Evolutionary conservation across 2,888 invertebrate genomes (phyloP).

Genomic region (Sarcophaga rosellei): DNA sequence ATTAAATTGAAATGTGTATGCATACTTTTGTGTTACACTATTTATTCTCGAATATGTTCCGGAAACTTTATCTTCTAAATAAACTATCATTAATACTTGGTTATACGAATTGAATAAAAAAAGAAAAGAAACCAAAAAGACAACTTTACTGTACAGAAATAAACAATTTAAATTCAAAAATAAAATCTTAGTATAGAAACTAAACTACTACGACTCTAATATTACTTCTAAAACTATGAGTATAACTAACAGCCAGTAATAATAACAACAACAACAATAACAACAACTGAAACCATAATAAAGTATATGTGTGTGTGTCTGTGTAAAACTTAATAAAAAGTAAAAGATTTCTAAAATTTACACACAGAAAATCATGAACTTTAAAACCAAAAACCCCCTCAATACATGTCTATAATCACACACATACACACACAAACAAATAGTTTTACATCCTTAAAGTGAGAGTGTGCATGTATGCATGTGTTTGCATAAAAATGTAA

Average conservation of each 20-base stretch:
- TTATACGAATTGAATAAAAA: no score
- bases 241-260: neutral
- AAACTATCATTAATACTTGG: neutral
- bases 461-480: no score
- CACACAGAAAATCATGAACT: neutral
- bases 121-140: no score
- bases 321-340: constrained; percentile 18
- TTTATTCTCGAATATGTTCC: neutral
- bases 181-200: neutral
- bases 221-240: no score
- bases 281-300: neutral
- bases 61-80: neutral
- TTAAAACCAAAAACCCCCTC: no score
- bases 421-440: no score
- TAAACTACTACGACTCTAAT: neutral
- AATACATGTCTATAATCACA: no score
- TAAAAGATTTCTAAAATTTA: neutral
- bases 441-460: no score
- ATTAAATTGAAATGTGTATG: no score
- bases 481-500: no score
- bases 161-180: neutral
- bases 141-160: neutral
- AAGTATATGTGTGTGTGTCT: neutral
- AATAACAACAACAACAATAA: neutral
- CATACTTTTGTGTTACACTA: no score